Conservation (phyloP, 2,888 invertebrate species). For the Sphaerophoria taeniata region DNA sequence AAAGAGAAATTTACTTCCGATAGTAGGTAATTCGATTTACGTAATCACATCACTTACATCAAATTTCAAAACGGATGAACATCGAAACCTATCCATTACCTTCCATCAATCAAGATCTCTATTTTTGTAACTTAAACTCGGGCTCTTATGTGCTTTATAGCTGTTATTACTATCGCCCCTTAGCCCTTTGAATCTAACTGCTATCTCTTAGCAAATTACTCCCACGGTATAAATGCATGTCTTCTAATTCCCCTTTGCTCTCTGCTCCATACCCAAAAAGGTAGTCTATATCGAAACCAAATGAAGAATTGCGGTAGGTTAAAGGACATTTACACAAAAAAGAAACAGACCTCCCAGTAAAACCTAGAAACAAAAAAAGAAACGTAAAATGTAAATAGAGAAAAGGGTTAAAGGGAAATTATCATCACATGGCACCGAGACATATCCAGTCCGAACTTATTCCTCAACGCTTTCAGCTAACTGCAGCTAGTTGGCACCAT, state of each 20-base stretch:
- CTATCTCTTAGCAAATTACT: slow-evolving; percentile 51
- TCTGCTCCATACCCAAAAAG: background rate
- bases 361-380: slow-evolving; percentile 19
- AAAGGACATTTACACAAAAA: slow-evolving; percentile 33
- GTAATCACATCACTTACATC: too few species aligned
- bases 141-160: background rate
- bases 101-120: too few species aligned
- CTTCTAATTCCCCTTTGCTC: slow-evolving; percentile 9
- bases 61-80: too few species aligned
- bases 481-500: slow-evolving; percentile 59
- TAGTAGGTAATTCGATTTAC: too few species aligned
- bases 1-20: too few species aligned
- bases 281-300: slow-evolving; percentile 33
- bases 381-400: background rate
- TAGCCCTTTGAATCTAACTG: slow-evolving; percentile 41
- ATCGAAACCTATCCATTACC: too few species aligned
- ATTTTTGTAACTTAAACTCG: background rate
- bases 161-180: slow-evolving; percentile 59
- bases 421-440: slow-evolving; percentile 65
- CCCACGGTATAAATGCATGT: slow-evolving; percentile 18
- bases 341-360: slow-evolving; percentile 1
- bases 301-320: slow-evolving; percentile 68
- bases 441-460: slow-evolving; percentile 12
- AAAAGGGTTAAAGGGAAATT: slow-evolving; percentile 24
- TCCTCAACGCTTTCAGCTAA: background rate